A percentile compares a stretch with the other conserved stretches of the same genome.
Conservation (phyloP, 2,113 vertebrate genomes). For the rabbit (Oryctolagus cuniculus) region DNA sequence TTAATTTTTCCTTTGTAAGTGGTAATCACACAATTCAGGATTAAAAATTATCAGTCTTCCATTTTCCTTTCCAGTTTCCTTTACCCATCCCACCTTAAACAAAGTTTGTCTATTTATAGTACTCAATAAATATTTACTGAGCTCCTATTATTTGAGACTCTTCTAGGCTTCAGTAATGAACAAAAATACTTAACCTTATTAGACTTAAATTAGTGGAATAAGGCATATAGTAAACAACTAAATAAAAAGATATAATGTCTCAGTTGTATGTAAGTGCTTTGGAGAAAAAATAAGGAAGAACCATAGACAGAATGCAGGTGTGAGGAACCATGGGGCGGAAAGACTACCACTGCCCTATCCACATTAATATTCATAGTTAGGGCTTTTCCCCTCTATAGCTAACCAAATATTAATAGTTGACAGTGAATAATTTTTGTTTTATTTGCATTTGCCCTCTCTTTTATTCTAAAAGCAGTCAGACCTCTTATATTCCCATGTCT, state of each 20-base stretch:
- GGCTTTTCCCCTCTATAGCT: neutral
- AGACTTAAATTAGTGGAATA: constrained; percentile 25
- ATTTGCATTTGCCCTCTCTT: neutral
- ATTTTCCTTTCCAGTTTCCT: constrained; percentile 27
- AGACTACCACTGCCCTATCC: neutral
- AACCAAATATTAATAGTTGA: neutral
- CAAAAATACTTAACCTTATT: constrained; percentile 1
- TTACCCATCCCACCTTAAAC: neutral
- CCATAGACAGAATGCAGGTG: neutral
- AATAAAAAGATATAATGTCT: neutral
- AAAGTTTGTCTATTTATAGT: neutral
- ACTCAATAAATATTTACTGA: constrained; percentile 46
- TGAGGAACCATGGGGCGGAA: neutral
- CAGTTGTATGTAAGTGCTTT: neutral
- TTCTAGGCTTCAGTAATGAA: constrained; percentile 2
- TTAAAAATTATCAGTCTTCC: constrained; percentile 31
- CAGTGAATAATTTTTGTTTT: neutral
- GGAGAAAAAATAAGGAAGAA: neutral
- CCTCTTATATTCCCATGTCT: neutral
- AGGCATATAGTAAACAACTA: neutral
- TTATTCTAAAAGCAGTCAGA: neutral
- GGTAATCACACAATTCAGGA: constrained; percentile 29
- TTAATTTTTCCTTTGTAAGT: neutral
- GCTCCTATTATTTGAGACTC: neutral
- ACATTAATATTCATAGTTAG: neutral